Percentiles rank a stretch among this genome's conserved stretches.
Conservation (phyloP, 2,113 vertebrate genomes). For the Osmerus mordax region DNA sequence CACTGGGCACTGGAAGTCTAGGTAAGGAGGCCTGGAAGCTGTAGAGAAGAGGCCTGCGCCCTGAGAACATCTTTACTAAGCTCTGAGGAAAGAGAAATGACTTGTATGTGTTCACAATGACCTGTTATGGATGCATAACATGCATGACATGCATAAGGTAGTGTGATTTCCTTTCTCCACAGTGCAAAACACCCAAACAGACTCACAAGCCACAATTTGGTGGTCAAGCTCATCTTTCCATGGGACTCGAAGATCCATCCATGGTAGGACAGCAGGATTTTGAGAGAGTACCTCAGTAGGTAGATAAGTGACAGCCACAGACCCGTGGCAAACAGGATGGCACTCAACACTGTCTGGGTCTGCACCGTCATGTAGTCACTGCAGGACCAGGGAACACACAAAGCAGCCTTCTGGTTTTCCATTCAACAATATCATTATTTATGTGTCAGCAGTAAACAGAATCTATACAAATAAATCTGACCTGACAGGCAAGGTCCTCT, state of each 20-base stretch:
- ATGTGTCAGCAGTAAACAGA: background rate
- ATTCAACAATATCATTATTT: too few species aligned
- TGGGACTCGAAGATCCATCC: constrained; percentile 95
- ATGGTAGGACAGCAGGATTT: constrained; percentile 87
- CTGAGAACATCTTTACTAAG: constrained; percentile 78
- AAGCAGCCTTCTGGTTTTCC: too few species aligned
- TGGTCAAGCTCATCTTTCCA: constrained; percentile 76
- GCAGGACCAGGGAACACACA: constrained; percentile 36
- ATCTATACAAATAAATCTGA: constrained; percentile 55
- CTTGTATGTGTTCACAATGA: background rate
- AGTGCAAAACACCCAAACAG: background rate
- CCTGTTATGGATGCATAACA: too few species aligned
- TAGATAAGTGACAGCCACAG: constrained; percentile 84
- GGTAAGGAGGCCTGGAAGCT: constrained; percentile 93
- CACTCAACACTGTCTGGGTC: constrained; percentile 71
- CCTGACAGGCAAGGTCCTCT: constrained; percentile 76
- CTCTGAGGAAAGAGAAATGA: constrained; percentile 56
- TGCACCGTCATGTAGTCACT: constrained; percentile 68
- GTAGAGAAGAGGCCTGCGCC: constrained; percentile 87
- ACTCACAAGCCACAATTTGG: constrained; percentile 85
- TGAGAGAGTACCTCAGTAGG: constrained; percentile 80
- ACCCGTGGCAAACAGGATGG: constrained; percentile 83
- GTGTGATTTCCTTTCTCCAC: too few species aligned
- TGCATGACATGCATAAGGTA: too few species aligned
- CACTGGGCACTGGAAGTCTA: constrained; percentile 82